Evolutionary conservation across 2,113 vertebrate genomes (phyloP).

Genomic region (Cromileptes altivelis): DNA sequence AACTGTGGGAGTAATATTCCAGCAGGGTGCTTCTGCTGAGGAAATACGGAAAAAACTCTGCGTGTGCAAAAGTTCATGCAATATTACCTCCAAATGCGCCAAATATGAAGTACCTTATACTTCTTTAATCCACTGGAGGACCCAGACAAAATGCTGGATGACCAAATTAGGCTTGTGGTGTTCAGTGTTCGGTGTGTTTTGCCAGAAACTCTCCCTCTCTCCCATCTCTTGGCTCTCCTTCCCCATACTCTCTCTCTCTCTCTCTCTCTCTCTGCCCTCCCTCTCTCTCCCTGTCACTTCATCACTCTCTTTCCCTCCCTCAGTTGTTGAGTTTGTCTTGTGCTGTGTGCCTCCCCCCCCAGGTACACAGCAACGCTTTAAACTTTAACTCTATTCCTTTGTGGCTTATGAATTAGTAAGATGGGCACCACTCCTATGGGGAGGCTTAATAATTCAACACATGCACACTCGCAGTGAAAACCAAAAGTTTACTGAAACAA

Average conservation of each 20-base stretch:
- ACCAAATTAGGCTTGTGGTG: constrained; percentile 59
- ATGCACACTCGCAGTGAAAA: constrained; percentile 78
- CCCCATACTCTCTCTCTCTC: constrained; percentile 17
- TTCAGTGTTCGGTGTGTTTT: constrained; percentile 31
- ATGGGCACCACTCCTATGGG: constrained; percentile 83
- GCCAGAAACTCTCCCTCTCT: constrained; percentile 25
- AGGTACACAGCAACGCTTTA: constrained; percentile 81
- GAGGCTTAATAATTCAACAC: constrained; percentile 89
- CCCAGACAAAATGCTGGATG: constrained; percentile 46
- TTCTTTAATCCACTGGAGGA: constrained; percentile 51
- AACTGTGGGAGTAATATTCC: constrained; percentile 40
- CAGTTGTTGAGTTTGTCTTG: constrained; percentile 76
- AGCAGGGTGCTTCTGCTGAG: constrained; percentile 43
- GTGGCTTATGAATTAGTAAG: constrained; percentile 90
- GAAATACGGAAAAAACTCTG: neutral
- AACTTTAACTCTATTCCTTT: constrained; percentile 87
- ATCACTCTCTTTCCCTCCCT: constrained; percentile 24
- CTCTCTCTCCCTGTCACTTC: constrained; percentile 28
- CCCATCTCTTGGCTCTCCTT: constrained; percentile 36
- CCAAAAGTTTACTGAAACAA: constrained; percentile 87
- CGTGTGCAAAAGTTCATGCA: constrained; percentile 14
- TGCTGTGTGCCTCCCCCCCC: constrained; percentile 62
- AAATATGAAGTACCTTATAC: constrained; percentile 25
- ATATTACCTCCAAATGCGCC: constrained; percentile 19
- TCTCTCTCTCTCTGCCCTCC: constrained; percentile 5